Percentiles rank a stretch among this genome's conserved stretches.
phyloP scores from a whole-genome alignment of 2,113 vertebrate genomes.

The Paramisgurnus dabryanus region DNA sequence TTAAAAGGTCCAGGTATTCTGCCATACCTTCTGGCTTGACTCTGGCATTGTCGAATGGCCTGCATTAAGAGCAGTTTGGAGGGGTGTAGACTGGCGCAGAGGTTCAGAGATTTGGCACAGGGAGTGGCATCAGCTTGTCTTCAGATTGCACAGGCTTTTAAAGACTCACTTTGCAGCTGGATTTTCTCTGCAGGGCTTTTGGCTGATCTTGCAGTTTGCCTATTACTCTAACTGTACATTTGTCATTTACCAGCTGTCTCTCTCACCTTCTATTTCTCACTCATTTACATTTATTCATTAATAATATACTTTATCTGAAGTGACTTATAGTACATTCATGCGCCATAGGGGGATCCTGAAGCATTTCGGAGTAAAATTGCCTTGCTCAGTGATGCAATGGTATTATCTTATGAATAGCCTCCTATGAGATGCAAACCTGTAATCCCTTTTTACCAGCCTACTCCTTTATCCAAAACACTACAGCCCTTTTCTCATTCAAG shows the following conservation, averaged over 20 bases:
- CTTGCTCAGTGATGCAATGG: no score
- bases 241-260: background rate
- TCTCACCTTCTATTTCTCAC: background rate
- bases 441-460: no score
- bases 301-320: background rate
- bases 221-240: background rate
- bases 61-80: conserved; percentile 38
- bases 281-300: background rate
- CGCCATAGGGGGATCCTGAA: no score
- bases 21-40: conserved; percentile 11
- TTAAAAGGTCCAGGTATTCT: background rate
- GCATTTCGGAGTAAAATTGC: no score
- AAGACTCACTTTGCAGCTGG: background rate
- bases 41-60: conserved; percentile 39
- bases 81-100: conserved; percentile 37
- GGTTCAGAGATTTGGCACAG: background rate
- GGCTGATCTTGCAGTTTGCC: conserved; percentile 4
- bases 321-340: background rate
- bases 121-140: conserved; percentile 10
- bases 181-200: conserved; percentile 4
- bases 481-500: no score
- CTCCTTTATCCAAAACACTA: no score
- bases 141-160: background rate
- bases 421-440: no score
- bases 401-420: background rate